phyloP scores from a whole-genome alignment of 2,797 vertebrate species.

The Lepus townsendii region DNA sequence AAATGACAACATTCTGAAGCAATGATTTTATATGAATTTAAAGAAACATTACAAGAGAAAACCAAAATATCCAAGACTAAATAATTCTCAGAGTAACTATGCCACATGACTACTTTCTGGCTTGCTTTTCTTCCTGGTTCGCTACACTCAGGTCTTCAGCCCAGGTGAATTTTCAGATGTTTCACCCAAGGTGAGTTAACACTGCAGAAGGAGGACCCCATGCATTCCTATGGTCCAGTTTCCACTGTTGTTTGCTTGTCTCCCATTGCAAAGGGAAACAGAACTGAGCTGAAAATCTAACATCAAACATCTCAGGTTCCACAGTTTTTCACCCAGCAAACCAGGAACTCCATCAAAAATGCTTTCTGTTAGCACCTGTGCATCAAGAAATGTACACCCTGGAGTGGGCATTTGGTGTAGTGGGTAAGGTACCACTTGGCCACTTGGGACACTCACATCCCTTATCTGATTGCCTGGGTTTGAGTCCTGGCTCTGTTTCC shows the following conservation, averaged over 20 bases:
- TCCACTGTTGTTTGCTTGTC: conserved; percentile 72
- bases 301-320: conserved; percentile 53
- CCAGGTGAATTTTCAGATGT: neutral
- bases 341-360: conserved; percentile 61
- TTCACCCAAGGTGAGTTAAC: neutral
- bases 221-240: fast-evolving
- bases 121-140: neutral
- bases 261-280: conserved; percentile 74
- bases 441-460: too few relatives aligned
- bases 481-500: too few relatives aligned
- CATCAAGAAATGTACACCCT: neutral
- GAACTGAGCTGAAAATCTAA: conserved; percentile 66
- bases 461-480: too few relatives aligned
- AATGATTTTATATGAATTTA: neutral
- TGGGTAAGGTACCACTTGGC: too few relatives aligned
- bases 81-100: neutral
- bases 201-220: neutral
- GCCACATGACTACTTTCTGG: too few relatives aligned
- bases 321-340: conserved; percentile 77
- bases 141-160: too few relatives aligned
- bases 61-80: neutral
- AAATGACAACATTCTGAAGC: neutral
- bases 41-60: neutral
- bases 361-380: neutral
- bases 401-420: too few relatives aligned